Conservation (phyloP, 1,140 invertebrate species). For the Listronotus oregonensis region DNA sequence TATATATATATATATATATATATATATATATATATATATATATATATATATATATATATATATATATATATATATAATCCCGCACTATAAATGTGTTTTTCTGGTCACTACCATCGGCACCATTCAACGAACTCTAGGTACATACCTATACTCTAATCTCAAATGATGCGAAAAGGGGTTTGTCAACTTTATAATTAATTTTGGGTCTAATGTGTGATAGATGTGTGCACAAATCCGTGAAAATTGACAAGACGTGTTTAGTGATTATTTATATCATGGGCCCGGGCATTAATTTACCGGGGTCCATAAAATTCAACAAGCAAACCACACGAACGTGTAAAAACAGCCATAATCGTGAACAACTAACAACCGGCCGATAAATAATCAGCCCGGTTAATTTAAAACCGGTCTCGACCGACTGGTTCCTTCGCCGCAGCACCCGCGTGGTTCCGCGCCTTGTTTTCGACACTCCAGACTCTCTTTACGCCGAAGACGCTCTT, state of each 20-base stretch:
- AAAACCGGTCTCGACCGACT: constrained; percentile 46
- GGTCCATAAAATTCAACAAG: constrained; percentile 53
- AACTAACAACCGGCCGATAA: constrained; percentile 54
- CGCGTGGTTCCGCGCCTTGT: constrained; percentile 26
- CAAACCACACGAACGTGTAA: constrained; percentile 55
- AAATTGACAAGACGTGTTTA: constrained; percentile 37
- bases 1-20: too few relatives aligned
- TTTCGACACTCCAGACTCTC: constrained; percentile 30
- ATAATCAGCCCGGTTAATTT: constrained; percentile 49
- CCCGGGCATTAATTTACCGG: constrained; percentile 51
- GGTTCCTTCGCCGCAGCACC: constrained; percentile 11
- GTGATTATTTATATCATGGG: constrained; percentile 41
- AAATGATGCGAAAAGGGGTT: not conserved
- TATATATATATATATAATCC: too few relatives aligned
- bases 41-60: too few relatives aligned
- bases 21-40: too few relatives aligned
- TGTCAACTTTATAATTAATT: constrained; percentile 1
- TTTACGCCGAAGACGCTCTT: constrained; percentile 7
- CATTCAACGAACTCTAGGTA: too few relatives aligned
- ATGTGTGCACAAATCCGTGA: constrained; percentile 22
- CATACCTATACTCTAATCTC: not conserved
- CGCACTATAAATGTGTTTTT: too few relatives aligned
- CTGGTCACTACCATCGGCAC: too few relatives aligned
- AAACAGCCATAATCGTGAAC: constrained; percentile 56
- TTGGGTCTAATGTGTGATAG: constrained; percentile 7